Evolutionary conservation across 2,113 vertebrate species (phyloP).

Genomic region (Anthoscopus minutus): DNA sequence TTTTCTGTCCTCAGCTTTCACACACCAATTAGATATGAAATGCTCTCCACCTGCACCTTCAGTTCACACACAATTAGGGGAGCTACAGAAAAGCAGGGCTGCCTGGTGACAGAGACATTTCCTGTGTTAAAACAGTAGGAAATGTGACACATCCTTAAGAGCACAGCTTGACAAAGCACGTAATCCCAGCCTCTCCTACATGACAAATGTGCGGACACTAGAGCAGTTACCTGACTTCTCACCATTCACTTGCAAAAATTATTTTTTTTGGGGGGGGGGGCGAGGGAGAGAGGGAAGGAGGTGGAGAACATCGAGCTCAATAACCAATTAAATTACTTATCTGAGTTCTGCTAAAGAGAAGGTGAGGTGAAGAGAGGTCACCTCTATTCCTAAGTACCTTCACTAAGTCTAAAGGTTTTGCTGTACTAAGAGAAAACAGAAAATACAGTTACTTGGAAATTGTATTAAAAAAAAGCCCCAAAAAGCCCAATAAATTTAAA

Average conservation of each 20-base stretch:
- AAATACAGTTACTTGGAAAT: neutral
- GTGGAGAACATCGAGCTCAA: neutral
- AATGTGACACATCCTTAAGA: neutral
- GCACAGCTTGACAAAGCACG: neutral
- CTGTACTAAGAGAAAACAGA: neutral
- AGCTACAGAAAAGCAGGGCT: neutral
- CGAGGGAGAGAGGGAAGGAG: no score
- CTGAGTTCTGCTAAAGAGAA: neutral
- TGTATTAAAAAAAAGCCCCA: neutral
- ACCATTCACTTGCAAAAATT: neutral
- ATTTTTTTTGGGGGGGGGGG: neutral
- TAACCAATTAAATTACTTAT: neutral
- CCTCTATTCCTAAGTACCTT: neutral
- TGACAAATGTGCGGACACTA: neutral
- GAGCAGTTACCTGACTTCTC: neutral
- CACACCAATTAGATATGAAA: neutral
- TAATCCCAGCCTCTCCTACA: neutral
- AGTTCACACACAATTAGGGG: constrained; percentile 5
- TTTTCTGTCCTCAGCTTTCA: constrained; percentile 17
- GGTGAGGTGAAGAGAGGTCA: neutral
- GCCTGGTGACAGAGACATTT: neutral
- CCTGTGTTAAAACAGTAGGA: constrained; percentile 7
- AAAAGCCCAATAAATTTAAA: neutral
- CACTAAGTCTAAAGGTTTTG: neutral
- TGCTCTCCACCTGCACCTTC: constrained; percentile 10